Base-by-base conservation (phyloP, 2,113 vertebrate genomes). In the Nannobrachium achirus region DNA sequence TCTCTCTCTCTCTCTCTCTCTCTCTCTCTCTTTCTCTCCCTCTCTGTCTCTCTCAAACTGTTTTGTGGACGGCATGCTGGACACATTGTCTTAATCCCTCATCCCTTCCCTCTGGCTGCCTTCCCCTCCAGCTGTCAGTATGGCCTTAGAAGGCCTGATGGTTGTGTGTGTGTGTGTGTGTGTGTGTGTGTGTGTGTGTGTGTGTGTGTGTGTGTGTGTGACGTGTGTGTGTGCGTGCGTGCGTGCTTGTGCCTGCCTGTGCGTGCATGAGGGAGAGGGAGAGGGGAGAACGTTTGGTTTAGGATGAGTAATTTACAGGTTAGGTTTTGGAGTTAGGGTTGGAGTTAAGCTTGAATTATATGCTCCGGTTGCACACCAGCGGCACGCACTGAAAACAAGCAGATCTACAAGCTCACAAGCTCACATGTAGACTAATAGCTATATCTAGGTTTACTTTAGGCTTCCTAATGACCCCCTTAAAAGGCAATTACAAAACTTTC, bases 31-130 rank as follows among this genome's bases (percentile, higher is more conserved):
- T n/a, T n/a, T n/a, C n/a, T n/a, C n/a, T 59, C 63, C 56, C 18
- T 41, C 42, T 39, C 45, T 65, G 11, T 50, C 61, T 66, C 65
- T 62, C 63, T 58, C 70, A 78, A 80, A 67, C 77, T 67, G 66
- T 83, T 88, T 84, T 76, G 75, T 63, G 60, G 66, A 56, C 48
- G 63, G 71, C 5, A 49, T 57, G 52, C 66, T 51, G 73, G 55
- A 81, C 85, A 69, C 77, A 71, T 84, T 83, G 82, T 90, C 84
- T 89, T 89, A 85, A 88, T 88, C 86, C 84, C 87, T 76, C 2
- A 75, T 79, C 79, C 77, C 75, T 84, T 67, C 75, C 61, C 81
- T 78, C 76, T 50, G 72, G 67, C 75, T 73, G 67, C 75, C 75
- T 84, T 71, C 56, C 63, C 72, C 71, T 39, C 79, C 88, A 91